These are phyloP conservation scores for Eulemur mongoz DNA, from an alignment of 2,797 vertebrate species.

Conservation along the genomic window DNA sequence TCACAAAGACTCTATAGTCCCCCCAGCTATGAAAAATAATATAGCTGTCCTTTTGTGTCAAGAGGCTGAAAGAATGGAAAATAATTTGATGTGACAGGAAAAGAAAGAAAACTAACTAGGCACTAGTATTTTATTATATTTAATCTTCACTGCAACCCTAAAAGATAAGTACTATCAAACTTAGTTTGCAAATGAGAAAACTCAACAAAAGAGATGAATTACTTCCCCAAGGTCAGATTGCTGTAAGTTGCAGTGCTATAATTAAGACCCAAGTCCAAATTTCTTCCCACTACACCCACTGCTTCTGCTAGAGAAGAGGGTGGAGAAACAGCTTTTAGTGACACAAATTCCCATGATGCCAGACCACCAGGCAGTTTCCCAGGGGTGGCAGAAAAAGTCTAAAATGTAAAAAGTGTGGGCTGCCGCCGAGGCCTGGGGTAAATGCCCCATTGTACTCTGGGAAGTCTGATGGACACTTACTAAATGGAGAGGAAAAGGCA, in stretches of 20 bases:
- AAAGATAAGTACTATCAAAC: slow-evolving; percentile 46
- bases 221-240: neutral
- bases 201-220: neutral
- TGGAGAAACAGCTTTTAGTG: slow-evolving; percentile 48
- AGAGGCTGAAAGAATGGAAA: slow-evolving; percentile 40
- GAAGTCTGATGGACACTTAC: slow-evolving; percentile 74
- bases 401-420: slow-evolving; percentile 67
- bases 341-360: slow-evolving; percentile 69
- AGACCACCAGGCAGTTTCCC: slow-evolving; percentile 76
- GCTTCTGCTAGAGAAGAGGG: slow-evolving; percentile 32
- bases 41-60: slow-evolving; percentile 56
- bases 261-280: slow-evolving; percentile 15
- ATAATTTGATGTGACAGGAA: slow-evolving; percentile 54
- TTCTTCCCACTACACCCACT: neutral
- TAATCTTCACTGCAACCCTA: slow-evolving; percentile 26
- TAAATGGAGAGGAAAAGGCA: slow-evolving; percentile 74
- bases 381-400: slow-evolving; percentile 75
- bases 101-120: slow-evolving; percentile 42
- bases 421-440: slow-evolving; percentile 51
- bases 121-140: slow-evolving; percentile 48
- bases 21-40: slow-evolving; percentile 63
- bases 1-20: slow-evolving; percentile 41
- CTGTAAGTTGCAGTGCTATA: neutral
- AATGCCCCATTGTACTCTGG: slow-evolving; percentile 74
- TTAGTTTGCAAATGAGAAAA: slow-evolving; percentile 44